Percentiles rank a stretch among this genome's conserved stretches.
phyloP scores from a whole-genome alignment of 2,113 vertebrate species.

The Myrmecobius fasciatus region DNA sequence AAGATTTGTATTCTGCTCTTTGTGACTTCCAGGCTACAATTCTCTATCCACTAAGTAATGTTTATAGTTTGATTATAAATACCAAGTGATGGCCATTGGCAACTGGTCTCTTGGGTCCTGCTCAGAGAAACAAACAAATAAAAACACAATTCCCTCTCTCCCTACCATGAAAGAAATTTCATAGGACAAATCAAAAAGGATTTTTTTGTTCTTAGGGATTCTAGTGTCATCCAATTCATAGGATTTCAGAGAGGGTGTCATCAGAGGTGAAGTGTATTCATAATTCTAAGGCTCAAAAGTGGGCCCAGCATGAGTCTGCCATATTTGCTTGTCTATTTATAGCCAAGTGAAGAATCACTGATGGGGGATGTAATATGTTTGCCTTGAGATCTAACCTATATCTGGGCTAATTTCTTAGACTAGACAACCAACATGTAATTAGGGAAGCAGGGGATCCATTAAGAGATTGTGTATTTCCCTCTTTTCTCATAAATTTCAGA shows the following conservation, averaged over 20 bases:
- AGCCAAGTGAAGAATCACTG: conserved; percentile 44
- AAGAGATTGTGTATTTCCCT: conserved; percentile 55
- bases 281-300: conserved; percentile 50
- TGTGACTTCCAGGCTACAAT: not conserved
- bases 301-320: conserved; percentile 38
- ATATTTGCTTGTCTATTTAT: conserved; percentile 46
- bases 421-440: conserved; percentile 66
- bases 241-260: not conserved
- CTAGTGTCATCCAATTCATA: conserved; percentile 41
- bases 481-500: conserved; percentile 73
- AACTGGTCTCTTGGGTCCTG: not conserved
- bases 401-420: conserved; percentile 68
- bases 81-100: not conserved
- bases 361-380: conserved; percentile 54
- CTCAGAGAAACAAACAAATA: not conserved
- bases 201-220: conserved; percentile 29
- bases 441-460: conserved; percentile 52
- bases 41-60: not conserved
- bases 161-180: not conserved
- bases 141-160: not conserved
- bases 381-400: conserved; percentile 57
- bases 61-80: not conserved
- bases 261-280: conserved; percentile 21
- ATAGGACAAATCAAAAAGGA: not conserved
- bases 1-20: not conserved